Evolutionary conservation across 2,888 invertebrate genomes (phyloP), one percentile per base, ranked within the genome.

Genomic region (Taenaris catops): DNA sequence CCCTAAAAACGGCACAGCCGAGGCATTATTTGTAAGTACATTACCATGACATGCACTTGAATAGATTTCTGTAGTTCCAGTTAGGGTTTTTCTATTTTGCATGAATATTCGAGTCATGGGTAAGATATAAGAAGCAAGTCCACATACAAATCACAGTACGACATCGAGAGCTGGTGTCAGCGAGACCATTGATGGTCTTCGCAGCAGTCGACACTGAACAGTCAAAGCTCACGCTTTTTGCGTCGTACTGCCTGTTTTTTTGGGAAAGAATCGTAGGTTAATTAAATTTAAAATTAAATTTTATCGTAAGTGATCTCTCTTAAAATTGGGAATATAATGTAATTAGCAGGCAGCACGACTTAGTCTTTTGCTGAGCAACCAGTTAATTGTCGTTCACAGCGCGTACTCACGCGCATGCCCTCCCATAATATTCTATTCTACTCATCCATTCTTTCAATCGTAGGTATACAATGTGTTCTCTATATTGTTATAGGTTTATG

Each of bases 331-430:
- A n/a, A n/a, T n/a, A n/a, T n/a, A n/a, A n/a, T n/a, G n/a, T n/a
- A n/a, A n/a, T 14, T 57, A 67, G 73, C 78, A 80, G 72, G 75
- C 76, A 80, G 64, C 69, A 72, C 72, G 74, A 73, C 70, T 31
- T 27, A 25, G 34, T 28, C 31, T 19, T 38, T 35, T 26, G 34
- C 41, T 41, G 46, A 40, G 41, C 45, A 35, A 39, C 53, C 48
- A 56, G 58, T 57, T 55, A 63, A 38, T 34, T 25, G 38, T 16
- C 25, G 34, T 25, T 32, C 47, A 48, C 52, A 56, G 66, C 71
- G 75, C 71, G 64, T 91, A 93, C 94, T 94, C 93, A 96, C 96
- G 91, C 94, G 92, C 96, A 96, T 96, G 88, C 96, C 96, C 91
- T 96, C 96, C 95, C 96, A 96, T n/a, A n/a, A n/a, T n/a, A n/a